Evolutionary conservation across 2,797 vertebrate genomes (phyloP), one percentile per base, ranked within the genome.

Genomic region (Lepus townsendii): DNA sequence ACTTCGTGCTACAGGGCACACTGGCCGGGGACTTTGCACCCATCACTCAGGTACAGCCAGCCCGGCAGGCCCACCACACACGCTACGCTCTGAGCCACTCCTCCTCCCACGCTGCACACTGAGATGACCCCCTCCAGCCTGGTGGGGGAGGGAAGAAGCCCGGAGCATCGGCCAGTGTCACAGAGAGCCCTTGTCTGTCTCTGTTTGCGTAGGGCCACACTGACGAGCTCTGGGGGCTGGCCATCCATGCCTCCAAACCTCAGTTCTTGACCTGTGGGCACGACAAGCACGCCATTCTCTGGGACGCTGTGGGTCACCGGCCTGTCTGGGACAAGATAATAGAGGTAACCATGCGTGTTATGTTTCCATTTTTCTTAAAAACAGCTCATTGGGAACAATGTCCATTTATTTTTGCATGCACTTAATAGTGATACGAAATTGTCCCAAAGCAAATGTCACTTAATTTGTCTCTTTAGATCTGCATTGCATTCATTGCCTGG

Each of bases 181-280:
- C 80, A 63, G 82, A 63, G 27, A 22, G 5, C 73, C 0, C 50
- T 63, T 4, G 0, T 13, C 6, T 62, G 19, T 96, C 93, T 94
- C 42, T 8, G 97, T 98, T 78, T 95, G 16, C 54, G 11, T 52
- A 99, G 99, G 99, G 99, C 93, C 99, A 99, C 97, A 99, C 99
- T 0, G 99, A 99, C 95, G 99, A 99, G 97, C 97, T 99, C 19
- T 99, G 99, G 99, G 99, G 99, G 86, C 98, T 99, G 96, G 99
- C 99, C 35, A 97, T 99, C 35, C 99, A 99, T 91, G 99, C 99
- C 69, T 98, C 98, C 47, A 99, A 98, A 96, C 98, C 99, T 93
- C 99, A 99, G 92, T 99, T 99, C 97, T 98, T 99, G 97, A 99
- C 99, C 65, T 99, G 99, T 91, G 99, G 99, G 5, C 99, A 99